Evolutionary conservation across 2,113 vertebrate genomes (phyloP).

Genomic region (Chunga burmeisteri): DNA sequence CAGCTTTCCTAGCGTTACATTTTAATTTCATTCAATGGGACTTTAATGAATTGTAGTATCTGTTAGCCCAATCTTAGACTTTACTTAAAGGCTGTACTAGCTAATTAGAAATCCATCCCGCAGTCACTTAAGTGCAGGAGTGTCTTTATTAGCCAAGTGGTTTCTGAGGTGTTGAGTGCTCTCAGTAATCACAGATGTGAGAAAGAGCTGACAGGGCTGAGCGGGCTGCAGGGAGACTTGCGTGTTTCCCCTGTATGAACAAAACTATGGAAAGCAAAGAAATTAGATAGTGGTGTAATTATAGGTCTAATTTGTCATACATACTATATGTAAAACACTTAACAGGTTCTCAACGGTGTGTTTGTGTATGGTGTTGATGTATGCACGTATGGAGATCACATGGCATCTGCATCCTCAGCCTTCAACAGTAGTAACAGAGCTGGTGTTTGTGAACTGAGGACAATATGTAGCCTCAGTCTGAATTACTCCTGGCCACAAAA

Average conservation of each 20-base stretch:
- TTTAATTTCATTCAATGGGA: neutral
- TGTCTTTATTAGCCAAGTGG: neutral
- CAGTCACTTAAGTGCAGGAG: neutral
- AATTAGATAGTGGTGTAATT: neutral
- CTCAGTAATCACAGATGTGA: neutral
- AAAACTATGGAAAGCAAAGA: neutral
- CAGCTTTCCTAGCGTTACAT: neutral
- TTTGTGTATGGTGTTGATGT: neutral
- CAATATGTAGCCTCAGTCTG: neutral
- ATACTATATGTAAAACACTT: neutral
- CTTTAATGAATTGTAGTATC: neutral
- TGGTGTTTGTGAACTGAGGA: neutral
- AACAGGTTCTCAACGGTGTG: neutral
- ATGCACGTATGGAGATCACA: neutral
- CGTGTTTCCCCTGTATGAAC: neutral
- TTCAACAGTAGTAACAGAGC: neutral
- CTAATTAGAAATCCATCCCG: neutral
- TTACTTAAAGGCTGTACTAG: neutral
- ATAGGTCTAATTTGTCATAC: neutral
- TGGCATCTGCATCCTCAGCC: neutral
- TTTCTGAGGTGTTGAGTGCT: neutral
- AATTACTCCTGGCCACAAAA: neutral
- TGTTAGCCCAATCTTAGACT: neutral
- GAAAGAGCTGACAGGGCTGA: neutral
- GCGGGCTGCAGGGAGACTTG: neutral